Base-by-base conservation (phyloP, 1,140 invertebrate genomes). In the Macrostomum lignano region DNA sequence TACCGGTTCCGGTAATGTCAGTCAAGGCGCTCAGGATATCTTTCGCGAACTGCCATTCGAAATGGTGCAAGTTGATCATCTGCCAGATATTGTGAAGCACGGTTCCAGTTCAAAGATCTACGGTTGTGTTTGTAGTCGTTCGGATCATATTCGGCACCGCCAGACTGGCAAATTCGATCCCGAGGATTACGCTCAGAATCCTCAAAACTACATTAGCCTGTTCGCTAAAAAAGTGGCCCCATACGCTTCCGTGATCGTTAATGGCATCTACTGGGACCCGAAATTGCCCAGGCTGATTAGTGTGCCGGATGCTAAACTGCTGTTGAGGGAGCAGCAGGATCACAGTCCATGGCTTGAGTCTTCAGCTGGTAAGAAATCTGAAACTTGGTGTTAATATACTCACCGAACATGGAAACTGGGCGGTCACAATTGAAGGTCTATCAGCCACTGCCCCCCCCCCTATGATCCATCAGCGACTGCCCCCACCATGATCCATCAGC, bases 221-320 rank as follows among this genome's bases (percentile, higher is more conserved):
- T 98, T 98, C 52, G 78, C 75, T 39, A 76, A 82, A 49, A 86
- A 78, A 67, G 86, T 96, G 41, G 91, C 88, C 0, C 82, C 88
- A 0, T 93, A 86, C 51, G 82, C 86, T 0, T 86, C 81, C 0
- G 76, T 88, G 0, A 75, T 98, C 31, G 66, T 96, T 2, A 96
- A 98, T 50, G 79, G 91, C 5, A 94, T 98, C 40, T 98, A 94
- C 54, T 98, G 84, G 82, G 84, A 81, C 0, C 73, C 82, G 1
- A 78, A 78, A 46, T 79, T 81, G 29, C 88, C 91, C 0, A 81
- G 88, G 45, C 53, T 98, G 2, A 60, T 96, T 17, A 91, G 86
- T 1, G 86, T 96, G 40, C 86, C 88, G 0, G 88, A 96, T 57
- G 88, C 88, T 0, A 98, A 98, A 56, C 70, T 73, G 42, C 62